Evolutionary conservation across 2,888 invertebrate genomes (phyloP).

Genomic region (Drosophila hamatofila): DNA sequence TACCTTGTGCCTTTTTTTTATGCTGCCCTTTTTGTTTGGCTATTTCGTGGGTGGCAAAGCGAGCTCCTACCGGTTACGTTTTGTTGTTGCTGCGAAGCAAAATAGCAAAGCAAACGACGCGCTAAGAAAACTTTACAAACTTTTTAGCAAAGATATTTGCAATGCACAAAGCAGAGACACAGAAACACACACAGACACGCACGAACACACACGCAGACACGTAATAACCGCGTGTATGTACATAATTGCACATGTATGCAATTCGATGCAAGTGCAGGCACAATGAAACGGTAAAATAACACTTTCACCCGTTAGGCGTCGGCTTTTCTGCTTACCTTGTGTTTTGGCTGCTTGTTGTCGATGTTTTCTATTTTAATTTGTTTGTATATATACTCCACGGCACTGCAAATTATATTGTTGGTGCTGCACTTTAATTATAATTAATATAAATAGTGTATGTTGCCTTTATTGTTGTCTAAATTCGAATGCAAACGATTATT

Average conservation of each 20-base stretch:
- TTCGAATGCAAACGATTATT: constrained; percentile 48
- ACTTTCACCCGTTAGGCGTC: constrained; percentile 73
- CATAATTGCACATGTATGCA: constrained; percentile 12
- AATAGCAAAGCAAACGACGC: constrained; percentile 61
- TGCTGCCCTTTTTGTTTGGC: constrained; percentile 69
- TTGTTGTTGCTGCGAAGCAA: constrained; percentile 64
- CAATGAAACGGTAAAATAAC: constrained; percentile 47
- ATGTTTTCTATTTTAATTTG: constrained; percentile 21
- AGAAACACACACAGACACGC: constrained; percentile 18
- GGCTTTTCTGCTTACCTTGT: constrained; percentile 69
- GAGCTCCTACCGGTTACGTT: constrained; percentile 72
- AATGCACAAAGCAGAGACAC: constrained; percentile 37
- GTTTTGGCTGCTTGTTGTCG: constrained; percentile 22
- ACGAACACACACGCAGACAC: constrained; percentile 22
- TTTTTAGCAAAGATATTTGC: constrained; percentile 37
- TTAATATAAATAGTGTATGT: constrained; percentile 34
- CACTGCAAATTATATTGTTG: constrained; percentile 7
- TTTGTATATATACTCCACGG: neutral
- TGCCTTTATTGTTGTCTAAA: constrained; percentile 33
- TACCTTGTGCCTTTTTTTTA: constrained; percentile 52
- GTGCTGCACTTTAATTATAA: constrained; percentile 40
- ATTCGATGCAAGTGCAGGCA: constrained; percentile 16
- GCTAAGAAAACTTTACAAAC: constrained; percentile 46
- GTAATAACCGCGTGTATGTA: constrained; percentile 6
- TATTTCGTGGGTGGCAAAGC: constrained; percentile 71